Conservation (phyloP, 1,140 invertebrate species). For the Diorhabda carinulata region DNA sequence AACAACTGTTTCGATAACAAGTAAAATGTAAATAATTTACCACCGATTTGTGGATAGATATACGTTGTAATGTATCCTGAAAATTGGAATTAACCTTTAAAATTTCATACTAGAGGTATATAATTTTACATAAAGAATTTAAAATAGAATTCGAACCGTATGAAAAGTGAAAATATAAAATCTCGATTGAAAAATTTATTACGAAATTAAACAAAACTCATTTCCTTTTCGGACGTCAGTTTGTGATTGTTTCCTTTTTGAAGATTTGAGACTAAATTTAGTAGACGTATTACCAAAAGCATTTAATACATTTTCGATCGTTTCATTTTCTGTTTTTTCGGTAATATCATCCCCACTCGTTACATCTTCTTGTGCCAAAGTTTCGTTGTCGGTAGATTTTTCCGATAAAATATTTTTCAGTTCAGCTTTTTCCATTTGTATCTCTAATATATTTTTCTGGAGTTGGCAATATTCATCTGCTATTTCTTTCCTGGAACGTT, state of each 20-base stretch:
- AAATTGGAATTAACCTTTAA: too few relatives aligned
- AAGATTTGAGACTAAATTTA: slow-evolving; percentile 4
- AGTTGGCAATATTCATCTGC: slow-evolving; percentile 26
- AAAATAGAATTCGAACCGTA: background rate
- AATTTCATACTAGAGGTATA: background rate
- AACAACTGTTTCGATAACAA: too few relatives aligned
- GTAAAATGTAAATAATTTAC: too few relatives aligned
- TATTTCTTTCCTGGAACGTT: slow-evolving; percentile 27
- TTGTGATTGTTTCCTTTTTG: slow-evolving; percentile 12
- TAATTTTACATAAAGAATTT: slow-evolving; percentile 2
- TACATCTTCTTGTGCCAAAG: background rate
- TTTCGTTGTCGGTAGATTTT: background rate
- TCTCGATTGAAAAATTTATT: slow-evolving; percentile 7
- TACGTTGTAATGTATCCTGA: too few relatives aligned
- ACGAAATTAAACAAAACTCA: slow-evolving; percentile 19
- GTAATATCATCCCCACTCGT: background rate
- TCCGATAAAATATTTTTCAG: slow-evolving; percentile 6
- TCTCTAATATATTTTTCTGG: slow-evolving; percentile 26
- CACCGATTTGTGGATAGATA: too few relatives aligned
- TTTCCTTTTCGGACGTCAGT: background rate
- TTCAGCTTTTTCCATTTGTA: slow-evolving; percentile 21
- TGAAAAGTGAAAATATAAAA: background rate
- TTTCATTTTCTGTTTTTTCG: slow-evolving; percentile 1
- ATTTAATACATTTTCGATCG: slow-evolving; percentile 25
- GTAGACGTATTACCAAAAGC: slow-evolving; percentile 23